A percentile compares a stretch with the other conserved stretches of the same genome.
Conservation (phyloP, 1,140 invertebrate genomes). For the Drosophila ficusphila region DNA sequence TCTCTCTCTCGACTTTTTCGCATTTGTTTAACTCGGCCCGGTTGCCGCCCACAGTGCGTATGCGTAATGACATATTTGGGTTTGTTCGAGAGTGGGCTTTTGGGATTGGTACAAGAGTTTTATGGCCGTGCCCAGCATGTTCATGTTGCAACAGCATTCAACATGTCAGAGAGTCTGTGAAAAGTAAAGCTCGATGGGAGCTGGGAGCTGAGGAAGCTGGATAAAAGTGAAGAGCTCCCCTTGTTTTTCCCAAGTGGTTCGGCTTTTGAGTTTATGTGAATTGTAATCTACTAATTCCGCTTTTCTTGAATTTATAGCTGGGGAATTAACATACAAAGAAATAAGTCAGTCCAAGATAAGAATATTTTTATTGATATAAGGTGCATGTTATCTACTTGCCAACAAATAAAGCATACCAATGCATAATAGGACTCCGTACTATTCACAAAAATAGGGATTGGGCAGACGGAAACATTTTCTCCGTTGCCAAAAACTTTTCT, state of each 20-base stretch:
- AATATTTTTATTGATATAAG: too few species aligned
- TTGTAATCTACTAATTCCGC: neutral
- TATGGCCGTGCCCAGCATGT: slow-evolving; percentile 15
- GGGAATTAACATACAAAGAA: neutral
- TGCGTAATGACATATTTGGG: slow-evolving; percentile 51
- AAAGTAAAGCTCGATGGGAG: neutral
- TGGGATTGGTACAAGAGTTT: slow-evolving; percentile 19
- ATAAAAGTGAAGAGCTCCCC: neutral
- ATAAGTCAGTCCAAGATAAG: too few species aligned
- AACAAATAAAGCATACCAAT: slow-evolving; percentile 12
- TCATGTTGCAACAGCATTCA: slow-evolving; percentile 10
- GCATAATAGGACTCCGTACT: slow-evolving; percentile 16
- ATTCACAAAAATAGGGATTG: too few species aligned
- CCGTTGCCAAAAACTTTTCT: slow-evolving; percentile 62
- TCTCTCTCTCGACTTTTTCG: slow-evolving; percentile 3
- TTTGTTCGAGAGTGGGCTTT: slow-evolving; percentile 21
- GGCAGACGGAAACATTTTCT: slow-evolving; percentile 30
- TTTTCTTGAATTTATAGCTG: neutral
- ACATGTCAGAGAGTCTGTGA: slow-evolving; percentile 1
- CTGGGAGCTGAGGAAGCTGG: neutral
- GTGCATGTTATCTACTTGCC: too few species aligned
- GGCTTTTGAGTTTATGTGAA: neutral
- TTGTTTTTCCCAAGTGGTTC: neutral
- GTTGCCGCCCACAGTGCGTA: slow-evolving; percentile 50
- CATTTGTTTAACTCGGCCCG: slow-evolving; percentile 29